A percentile compares a stretch with the other conserved stretches of the same genome.
Conservation (phyloP, 1,140 invertebrate species). For the Bombus fervidus region DNA sequence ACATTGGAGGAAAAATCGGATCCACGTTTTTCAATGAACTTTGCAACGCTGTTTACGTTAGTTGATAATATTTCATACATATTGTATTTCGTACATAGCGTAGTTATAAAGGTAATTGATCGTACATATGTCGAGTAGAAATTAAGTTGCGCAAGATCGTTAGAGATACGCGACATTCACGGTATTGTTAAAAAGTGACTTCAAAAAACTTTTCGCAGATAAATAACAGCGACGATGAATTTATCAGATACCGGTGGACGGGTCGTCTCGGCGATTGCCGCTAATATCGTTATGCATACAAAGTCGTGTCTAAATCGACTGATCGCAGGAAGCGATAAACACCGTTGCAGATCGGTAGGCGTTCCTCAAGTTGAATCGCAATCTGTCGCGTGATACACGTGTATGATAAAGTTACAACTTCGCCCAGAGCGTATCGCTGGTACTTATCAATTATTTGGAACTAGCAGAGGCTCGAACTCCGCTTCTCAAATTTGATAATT, state of each 20-base stretch:
- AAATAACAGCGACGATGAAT: constrained; percentile 6
- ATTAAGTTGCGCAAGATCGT: not conserved
- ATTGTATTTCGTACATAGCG: not conserved
- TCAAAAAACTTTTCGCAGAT: constrained; percentile 22
- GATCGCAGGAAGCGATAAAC: constrained; percentile 43
- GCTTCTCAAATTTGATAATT: no score
- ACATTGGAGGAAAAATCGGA: rapidly evolving
- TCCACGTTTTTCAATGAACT: not conserved
- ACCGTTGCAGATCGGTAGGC: constrained; percentile 21
- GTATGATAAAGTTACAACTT: not conserved
- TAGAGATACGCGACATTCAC: not conserved
- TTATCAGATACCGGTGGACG: constrained; percentile 32
- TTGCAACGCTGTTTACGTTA: not conserved
- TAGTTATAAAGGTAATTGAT: not conserved
- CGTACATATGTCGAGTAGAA: not conserved
- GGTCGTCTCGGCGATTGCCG: constrained; percentile 14
- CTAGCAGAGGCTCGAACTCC: no score
- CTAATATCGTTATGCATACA: constrained; percentile 42
- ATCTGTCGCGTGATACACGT: constrained; percentile 24
- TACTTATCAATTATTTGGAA: not conserved
- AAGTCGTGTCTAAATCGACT: constrained; percentile 23
- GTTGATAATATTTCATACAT: not conserved
- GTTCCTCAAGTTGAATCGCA: constrained; percentile 38
- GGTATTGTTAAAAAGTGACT: not conserved
- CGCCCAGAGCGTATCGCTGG: not conserved